Evolutionary conservation across 2,113 vertebrate species (phyloP), one percentile per base, ranked within the genome.

Genomic region (Cyprinodon variegatus): DNA sequence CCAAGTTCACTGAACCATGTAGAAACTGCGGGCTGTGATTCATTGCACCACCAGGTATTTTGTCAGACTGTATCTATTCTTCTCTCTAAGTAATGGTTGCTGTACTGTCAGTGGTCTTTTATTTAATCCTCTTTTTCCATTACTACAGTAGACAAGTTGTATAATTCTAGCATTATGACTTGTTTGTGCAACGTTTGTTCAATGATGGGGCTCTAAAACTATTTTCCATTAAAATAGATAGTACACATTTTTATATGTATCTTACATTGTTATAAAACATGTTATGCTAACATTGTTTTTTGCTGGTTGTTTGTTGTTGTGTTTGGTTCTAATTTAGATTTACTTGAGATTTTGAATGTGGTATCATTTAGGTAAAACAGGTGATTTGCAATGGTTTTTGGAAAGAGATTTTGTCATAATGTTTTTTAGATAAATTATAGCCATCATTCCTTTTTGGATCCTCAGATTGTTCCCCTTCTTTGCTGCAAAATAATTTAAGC

Each of bases 31-130:
- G 76, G 60, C 70, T 64, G 59, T 62, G 72, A 85, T 63, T 80
- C 78, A 82, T 59, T 61, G 68, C 50, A 83, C 75, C 83, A 71
- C 67, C 74, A 64, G 68, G 72, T 65, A 74, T 45, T 87, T 85
- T 74, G 65, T 59, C 76, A 50, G 70, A 75, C 50, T 66, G 74
- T 38, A 74, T 81, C 57, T 70, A 39, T 77, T 82, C 61, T 66
- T 40, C 48, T 76, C 50, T 50, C 50, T 3, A 62, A 82, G 67
- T 45, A 45, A 59, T 37, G 6, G 0, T 61, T 62, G 62, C 39
- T 65, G 61, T 22, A 4, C 3, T 45, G 43, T 72, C 76, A 50
- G 62, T 8, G 0, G 29, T 63, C 39, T 73, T 36, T 62, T 12
- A 4, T 68, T 62, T 63, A 50, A 75, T 79, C 61, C 20, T 17